Evolutionary conservation across 2,113 vertebrate genomes (phyloP).

Genomic region (Gymnobelideus leadbeateri): DNA sequence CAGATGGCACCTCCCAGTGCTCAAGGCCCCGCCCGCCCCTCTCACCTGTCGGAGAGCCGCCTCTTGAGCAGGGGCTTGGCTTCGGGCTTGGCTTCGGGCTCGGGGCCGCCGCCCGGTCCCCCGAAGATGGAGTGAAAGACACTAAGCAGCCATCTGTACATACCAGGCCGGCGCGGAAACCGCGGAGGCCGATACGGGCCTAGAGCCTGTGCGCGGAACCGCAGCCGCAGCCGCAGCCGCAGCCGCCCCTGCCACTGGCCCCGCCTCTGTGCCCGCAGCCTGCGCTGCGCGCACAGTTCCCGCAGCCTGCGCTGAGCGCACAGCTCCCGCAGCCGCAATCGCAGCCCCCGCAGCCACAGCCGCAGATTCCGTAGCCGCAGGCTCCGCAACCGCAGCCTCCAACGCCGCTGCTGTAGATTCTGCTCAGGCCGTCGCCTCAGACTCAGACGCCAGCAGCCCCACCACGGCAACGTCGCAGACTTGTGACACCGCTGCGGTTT

Average conservation of each 20-base stretch:
- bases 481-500: conserved; percentile 62
- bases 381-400: no score
- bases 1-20: no score
- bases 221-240: conserved; percentile 68
- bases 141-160: conserved; percentile 82
- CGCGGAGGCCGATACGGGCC: conserved; percentile 78
- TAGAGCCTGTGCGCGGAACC: conserved; percentile 76
- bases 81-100: conserved; percentile 63
- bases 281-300: neutral
- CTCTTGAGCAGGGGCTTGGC: conserved; percentile 72
- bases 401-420: neutral
- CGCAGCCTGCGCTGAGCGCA: conserved; percentile 73
- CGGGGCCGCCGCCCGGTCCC: conserved; percentile 67
- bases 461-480: conserved; percentile 55
- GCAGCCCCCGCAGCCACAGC: neutral
- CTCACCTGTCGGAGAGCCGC: conserved; percentile 79
- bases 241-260: conserved; percentile 1
- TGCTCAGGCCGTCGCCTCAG: neutral
- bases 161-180: conserved; percentile 76
- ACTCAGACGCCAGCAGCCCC: conserved; percentile 38
- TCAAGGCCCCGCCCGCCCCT: neutral
- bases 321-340: neutral
- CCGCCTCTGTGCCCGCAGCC: neutral
- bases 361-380: no score
- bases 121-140: conserved; percentile 78